Evolutionary conservation across 2,888 invertebrate genomes (phyloP), one percentile per base, ranked within the genome.

Genomic region (Zhengitettix transpicula): DNA sequence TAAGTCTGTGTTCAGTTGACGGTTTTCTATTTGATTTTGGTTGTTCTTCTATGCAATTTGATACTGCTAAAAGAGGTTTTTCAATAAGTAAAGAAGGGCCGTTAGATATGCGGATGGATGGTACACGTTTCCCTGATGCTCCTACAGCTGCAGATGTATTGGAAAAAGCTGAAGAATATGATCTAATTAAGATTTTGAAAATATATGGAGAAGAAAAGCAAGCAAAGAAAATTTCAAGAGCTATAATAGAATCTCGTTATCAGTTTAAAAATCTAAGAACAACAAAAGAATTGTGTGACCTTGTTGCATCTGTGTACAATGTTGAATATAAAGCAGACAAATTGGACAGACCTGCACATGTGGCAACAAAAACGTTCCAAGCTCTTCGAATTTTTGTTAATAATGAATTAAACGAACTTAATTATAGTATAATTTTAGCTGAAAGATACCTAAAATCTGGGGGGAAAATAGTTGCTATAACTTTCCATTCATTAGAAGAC

Each of bases 71-170:
- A 16, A 78, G 97, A 68, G 97, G 97, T 0, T 97, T 97, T 74
- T 84, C 92, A 10, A 69, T 95, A 0, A 85, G 82, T 56, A 82
- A 83, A 71, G 82, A 95, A 75, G 95, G 93, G 0, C 89, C 88
- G 7, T 76, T 97, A 59, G 96, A 97, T 69, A 97, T 97, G 96
- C 79, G 96, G 70, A 97, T 97, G 97, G 92, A 94, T 76, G 83
- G 85, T 0, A 75, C 78, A 10, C 76, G 85, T 67, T 82, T 76
- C 68, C 79, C 84, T 0, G 77, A 84, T 61, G 81, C 82, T 67
- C 84, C 89, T 10, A 91, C 90, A 42, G 97, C 92, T 5, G 85
- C 89, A 52, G 91, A 96, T 73, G 85, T 97, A 3, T 75, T 97
- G 57, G 87, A 89, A 11, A 80, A 81, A 58, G 82, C 87, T 0